These are phyloP conservation scores for Schizothorax lantsangensis DNA, from an alignment of 2,797 vertebrate species.

Conservation along the genomic window DNA sequence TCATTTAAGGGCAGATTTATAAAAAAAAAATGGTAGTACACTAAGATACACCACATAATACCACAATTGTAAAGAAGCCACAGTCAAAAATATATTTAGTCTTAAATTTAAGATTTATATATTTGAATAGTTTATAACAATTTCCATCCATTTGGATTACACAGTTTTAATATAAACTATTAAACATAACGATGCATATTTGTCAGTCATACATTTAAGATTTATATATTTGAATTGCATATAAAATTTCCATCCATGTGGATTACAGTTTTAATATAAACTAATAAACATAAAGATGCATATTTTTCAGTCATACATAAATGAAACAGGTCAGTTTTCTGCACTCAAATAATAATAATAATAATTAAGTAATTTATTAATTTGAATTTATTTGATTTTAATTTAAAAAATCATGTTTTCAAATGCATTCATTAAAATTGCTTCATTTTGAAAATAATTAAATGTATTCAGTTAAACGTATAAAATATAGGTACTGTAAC, in stretches of 20 bases:
- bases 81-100: background rate
- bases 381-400: too few relatives aligned
- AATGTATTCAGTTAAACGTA: too few relatives aligned
- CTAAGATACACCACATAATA: background rate
- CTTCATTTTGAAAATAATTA: too few relatives aligned
- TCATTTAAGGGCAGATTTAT: background rate
- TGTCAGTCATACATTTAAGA: background rate
- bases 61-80: background rate
- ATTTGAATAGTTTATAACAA: background rate
- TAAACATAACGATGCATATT: background rate
- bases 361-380: too few relatives aligned
- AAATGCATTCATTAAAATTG: too few relatives aligned
- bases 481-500: too few relatives aligned
- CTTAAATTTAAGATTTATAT: background rate
- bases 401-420: too few relatives aligned
- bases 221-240: background rate
- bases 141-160: background rate
- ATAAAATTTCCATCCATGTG: background rate
- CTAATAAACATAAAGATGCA: background rate
- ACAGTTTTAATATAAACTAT: background rate
- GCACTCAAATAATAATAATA: too few relatives aligned
- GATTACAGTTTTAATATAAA: background rate
- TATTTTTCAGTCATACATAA: background rate
- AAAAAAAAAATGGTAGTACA: background rate
- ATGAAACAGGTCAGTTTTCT: background rate